Percentiles rank a stretch among this genome's conserved stretches.
Evolutionary conservation across 2,888 invertebrate genomes (phyloP).

Genomic region (Julus scandinavius): DNA sequence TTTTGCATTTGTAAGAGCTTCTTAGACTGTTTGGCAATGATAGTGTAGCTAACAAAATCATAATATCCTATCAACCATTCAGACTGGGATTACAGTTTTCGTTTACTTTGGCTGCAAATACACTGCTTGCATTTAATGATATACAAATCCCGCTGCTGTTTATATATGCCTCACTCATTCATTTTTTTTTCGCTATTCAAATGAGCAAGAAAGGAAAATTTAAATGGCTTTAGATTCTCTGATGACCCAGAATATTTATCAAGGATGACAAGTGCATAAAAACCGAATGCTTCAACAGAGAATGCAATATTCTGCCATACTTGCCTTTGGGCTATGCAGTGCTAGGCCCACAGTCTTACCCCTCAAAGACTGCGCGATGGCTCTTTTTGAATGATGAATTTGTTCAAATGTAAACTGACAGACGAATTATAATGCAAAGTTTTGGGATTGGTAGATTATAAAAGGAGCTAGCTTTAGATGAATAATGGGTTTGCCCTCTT

Average conservation of each 20-base stretch:
- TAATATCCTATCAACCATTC: not conserved
- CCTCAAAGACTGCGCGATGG: not conserved
- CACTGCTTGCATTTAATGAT: not conserved
- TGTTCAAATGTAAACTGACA: conserved; percentile 49
- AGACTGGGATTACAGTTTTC: not conserved
- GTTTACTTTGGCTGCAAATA: not conserved
- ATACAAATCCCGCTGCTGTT: conserved; percentile 20
- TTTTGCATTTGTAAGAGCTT: not conserved
- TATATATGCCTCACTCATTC: conserved; percentile 3
- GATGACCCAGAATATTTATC: conserved; percentile 28
- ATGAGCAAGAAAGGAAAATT: conserved; percentile 10
- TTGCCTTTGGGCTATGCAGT: not conserved
- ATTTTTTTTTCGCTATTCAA: not conserved
- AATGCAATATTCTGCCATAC: not conserved
- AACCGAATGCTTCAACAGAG: not conserved
- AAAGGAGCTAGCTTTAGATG: conserved; percentile 41
- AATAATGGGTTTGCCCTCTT: conserved; percentile 27
- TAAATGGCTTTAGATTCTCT: conserved; percentile 29
- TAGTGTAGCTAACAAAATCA: not conserved
- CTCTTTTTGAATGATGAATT: conserved; percentile 47
- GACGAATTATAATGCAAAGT: conserved; percentile 48
- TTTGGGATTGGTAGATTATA: conserved; percentile 45
- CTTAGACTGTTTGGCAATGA: not conserved
- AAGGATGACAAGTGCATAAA: conserved; percentile 28
- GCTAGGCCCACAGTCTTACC: conserved; percentile 1